Evolutionary conservation across 2,113 vertebrate genomes (phyloP).

Genomic region (Lamprotornis superbus): DNA sequence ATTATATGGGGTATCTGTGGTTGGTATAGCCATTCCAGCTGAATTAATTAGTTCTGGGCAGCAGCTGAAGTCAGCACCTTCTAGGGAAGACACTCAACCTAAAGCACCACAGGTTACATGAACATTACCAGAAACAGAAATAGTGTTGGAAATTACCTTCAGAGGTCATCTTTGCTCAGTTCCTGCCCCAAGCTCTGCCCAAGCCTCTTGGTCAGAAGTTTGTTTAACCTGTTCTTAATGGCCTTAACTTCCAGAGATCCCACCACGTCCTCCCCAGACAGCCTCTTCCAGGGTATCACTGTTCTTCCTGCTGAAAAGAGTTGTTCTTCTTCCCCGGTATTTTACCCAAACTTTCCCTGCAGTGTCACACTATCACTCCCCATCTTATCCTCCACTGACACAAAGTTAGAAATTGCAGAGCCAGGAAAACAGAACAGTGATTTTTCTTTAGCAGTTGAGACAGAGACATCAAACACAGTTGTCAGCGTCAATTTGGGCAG

Average conservation of each 20-base stretch:
- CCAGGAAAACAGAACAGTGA: background rate
- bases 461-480: conserved; percentile 19
- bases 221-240: background rate
- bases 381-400: background rate
- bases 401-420: background rate
- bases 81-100: background rate
- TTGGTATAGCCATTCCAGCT: background rate
- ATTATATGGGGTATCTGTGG: background rate
- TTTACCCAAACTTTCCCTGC: background rate
- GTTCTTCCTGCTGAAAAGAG: background rate
- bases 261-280: background rate
- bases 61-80: background rate
- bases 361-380: background rate
- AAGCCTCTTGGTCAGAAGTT: background rate
- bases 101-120: background rate
- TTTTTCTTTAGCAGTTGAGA: background rate
- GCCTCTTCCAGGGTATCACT: background rate
- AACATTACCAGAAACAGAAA: background rate
- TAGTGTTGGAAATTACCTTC: background rate
- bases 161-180: background rate
- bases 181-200: background rate
- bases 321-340: background rate
- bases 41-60: background rate
- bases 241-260: background rate
- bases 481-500: background rate